phyloP scores from a whole-genome alignment of 2,888 invertebrate species.

The Phaonia tiefii region DNA sequence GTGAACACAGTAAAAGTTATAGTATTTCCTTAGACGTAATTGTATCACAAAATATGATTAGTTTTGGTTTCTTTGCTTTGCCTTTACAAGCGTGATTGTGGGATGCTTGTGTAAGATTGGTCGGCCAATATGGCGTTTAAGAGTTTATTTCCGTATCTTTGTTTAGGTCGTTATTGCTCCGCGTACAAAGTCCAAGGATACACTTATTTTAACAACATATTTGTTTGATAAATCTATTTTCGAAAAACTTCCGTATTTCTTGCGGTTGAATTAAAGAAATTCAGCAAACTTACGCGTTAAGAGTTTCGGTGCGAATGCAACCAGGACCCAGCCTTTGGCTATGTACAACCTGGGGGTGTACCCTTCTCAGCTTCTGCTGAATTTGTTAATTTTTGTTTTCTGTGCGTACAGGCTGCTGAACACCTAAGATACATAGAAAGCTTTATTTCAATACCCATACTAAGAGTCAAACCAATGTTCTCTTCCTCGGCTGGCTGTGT shows the following conservation, averaged over 20 bases:
- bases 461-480: constrained; percentile 30
- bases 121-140: constrained; percentile 69
- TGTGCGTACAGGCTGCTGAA: constrained; percentile 63
- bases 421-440: constrained; percentile 62
- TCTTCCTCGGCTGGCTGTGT: constrained; percentile 48
- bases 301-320: constrained; percentile 79
- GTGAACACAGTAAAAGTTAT: constrained; percentile 16
- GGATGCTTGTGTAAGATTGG: background rate
- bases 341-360: constrained; percentile 81
- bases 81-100: constrained; percentile 19
- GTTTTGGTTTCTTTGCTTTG: constrained; percentile 28
- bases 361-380: constrained; percentile 79
- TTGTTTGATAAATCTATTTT: constrained; percentile 62
- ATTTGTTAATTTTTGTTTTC: constrained; percentile 64
- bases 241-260: constrained; percentile 77
- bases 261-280: constrained; percentile 77
- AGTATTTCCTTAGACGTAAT: constrained; percentile 23
- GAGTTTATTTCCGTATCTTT: constrained; percentile 76
- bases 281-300: constrained; percentile 79
- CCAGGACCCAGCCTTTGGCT: constrained; percentile 81
- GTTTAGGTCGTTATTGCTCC: constrained; percentile 62
- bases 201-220: constrained; percentile 66
- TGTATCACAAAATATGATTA: constrained; percentile 47
- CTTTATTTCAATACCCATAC: constrained; percentile 40
- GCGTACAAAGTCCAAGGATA: constrained; percentile 61